Evolutionary conservation across 2,888 invertebrate genomes (phyloP).

Genomic region (Nomada goodeniana): DNA sequence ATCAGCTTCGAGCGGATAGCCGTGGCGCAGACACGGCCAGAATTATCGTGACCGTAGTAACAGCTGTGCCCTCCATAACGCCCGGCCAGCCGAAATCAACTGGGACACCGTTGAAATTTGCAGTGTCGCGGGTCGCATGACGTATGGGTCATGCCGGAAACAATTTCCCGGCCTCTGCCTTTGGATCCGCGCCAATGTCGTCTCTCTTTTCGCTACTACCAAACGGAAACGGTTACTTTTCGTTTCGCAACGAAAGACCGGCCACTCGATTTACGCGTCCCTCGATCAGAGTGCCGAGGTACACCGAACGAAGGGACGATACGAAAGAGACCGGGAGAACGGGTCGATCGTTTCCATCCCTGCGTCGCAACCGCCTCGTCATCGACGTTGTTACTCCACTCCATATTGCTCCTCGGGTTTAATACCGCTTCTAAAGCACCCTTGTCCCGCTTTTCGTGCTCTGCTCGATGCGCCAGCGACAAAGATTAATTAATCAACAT

Average conservation of each 20-base stretch:
- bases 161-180: constrained; percentile 57
- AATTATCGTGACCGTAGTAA: background rate
- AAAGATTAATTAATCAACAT: constrained; percentile 66
- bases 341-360: constrained; percentile 56
- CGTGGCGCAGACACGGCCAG: too few relatives aligned
- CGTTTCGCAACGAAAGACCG: constrained; percentile 35
- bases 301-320: constrained; percentile 3
- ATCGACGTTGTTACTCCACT: constrained; percentile 63
- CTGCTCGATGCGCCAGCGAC: constrained; percentile 42
- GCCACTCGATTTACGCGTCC: constrained; percentile 48
- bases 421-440: constrained; percentile 60
- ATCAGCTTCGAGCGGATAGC: too few relatives aligned
- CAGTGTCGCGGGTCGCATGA: constrained; percentile 45
- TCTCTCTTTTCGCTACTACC: constrained; percentile 1
- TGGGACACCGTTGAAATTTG: constrained; percentile 66
- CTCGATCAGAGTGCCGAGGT: constrained; percentile 34
- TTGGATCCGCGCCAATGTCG: constrained; percentile 39
- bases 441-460: constrained; percentile 47
- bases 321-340: background rate
- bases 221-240: constrained; percentile 31
- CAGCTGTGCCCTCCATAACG: constrained; percentile 10
- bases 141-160: constrained; percentile 64
- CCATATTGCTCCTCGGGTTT: constrained; percentile 54
- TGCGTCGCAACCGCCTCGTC: constrained; percentile 43
- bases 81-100: constrained; percentile 41